Conservation (phyloP, 2,888 invertebrate species). For the Macrophya annulata region DNA sequence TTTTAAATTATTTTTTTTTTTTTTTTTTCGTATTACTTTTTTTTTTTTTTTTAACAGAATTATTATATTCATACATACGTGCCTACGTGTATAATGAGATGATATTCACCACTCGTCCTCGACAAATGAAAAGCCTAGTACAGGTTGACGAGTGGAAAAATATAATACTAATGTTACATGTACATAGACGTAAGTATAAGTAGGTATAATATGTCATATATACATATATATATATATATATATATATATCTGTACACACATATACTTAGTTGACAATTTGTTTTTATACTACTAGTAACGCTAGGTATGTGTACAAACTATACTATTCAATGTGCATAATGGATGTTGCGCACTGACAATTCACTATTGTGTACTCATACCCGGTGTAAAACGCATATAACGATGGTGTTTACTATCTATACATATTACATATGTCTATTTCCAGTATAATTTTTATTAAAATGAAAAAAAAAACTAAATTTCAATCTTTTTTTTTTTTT, state of each 20-base stretch:
- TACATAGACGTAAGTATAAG: background rate
- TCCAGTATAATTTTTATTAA: too few species aligned
- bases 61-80: background rate
- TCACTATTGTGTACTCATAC: constrained; percentile 12
- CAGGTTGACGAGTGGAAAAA: constrained; percentile 18
- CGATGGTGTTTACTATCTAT: background rate
- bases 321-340: constrained; percentile 34
- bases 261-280: background rate
- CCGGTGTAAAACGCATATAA: background rate
- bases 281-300: too few species aligned
- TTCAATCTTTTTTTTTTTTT: too few species aligned
- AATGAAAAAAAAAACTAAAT: too few species aligned
- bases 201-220: too few species aligned
- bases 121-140: constrained; percentile 7
- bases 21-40: too few species aligned
- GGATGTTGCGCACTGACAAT: constrained; percentile 38
- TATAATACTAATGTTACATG: background rate
- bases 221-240: background rate
- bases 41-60: background rate
- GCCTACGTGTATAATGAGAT: background rate
- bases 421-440: too few species aligned
- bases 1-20: too few species aligned
- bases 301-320: background rate
- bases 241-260: background rate
- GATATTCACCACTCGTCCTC: background rate